These are phyloP conservation scores for Achroia grisella DNA, from an alignment of 1,140 invertebrate species.

Conservation along the genomic window DNA sequence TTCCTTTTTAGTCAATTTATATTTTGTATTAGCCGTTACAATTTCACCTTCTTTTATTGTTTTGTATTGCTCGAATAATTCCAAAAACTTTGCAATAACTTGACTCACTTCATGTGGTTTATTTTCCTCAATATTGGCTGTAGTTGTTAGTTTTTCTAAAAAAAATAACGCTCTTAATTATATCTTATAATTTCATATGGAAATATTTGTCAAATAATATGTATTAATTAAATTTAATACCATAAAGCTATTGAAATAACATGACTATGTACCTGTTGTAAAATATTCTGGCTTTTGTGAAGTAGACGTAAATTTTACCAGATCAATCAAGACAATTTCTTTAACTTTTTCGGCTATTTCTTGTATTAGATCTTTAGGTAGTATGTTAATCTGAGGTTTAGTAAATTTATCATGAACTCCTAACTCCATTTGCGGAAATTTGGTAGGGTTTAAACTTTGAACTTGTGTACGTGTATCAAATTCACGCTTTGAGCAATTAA, in stretches of 20 bases:
- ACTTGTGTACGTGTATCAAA: too few relatives aligned
- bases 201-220: neutral
- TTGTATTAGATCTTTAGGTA: constrained; percentile 33
- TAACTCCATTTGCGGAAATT: too few relatives aligned
- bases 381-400: neutral
- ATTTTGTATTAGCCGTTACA: neutral
- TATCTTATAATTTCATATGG: neutral
- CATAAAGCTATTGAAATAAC: neutral
- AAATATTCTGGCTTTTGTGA: constrained; percentile 6
- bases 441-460: too few relatives aligned
- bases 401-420: too few relatives aligned
- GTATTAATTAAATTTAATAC: neutral
- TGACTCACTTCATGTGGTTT: constrained; percentile 8
- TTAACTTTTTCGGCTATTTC: constrained; percentile 51
- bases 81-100: constrained; percentile 38
- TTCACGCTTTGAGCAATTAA: too few relatives aligned
- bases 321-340: constrained; percentile 38
- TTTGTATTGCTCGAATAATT: constrained; percentile 46
- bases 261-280: constrained; percentile 9
- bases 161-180: neutral
- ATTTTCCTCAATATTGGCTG: neutral
- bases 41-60: constrained; percentile 10
- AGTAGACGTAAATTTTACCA: constrained; percentile 11
- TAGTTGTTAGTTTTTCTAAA: neutral
- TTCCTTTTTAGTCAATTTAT: neutral